phyloP scores from a whole-genome alignment of 1,140 invertebrate species.

The Aleiodes sp. region DNA sequence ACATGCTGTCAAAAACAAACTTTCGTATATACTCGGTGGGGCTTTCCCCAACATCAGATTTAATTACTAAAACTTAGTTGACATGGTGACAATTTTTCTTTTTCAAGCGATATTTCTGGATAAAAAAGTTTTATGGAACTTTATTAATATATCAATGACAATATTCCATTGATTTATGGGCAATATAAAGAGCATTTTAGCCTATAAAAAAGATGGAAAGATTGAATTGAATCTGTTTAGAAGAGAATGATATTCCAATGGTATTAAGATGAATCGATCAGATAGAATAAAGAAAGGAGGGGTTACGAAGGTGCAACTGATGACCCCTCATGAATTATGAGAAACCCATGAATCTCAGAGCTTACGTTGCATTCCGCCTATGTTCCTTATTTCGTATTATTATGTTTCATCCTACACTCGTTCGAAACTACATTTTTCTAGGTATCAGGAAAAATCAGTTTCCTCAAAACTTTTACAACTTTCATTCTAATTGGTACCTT shows the following conservation, averaged over 20 bases:
- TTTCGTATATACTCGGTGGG: neutral
- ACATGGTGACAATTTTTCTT: neutral
- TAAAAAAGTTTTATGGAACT: too few species aligned
- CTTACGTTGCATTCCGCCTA: neutral
- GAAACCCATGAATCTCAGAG: neutral
- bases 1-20: neutral
- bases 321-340: slow-evolving; percentile 5
- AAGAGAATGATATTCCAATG: slow-evolving; percentile 49
- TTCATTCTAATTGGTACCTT: neutral
- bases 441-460: neutral
- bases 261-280: slow-evolving; percentile 55
- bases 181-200: neutral
- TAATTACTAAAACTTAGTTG: neutral
- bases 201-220: neutral
- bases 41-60: neutral
- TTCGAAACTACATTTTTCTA: neutral
- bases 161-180: neutral
- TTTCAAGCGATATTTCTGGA: too few species aligned
- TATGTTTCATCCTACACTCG: neutral
- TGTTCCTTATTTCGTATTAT: neutral
- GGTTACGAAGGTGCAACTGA: neutral
- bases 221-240: slow-evolving; percentile 14
- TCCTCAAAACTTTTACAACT: neutral
- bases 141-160: neutral
- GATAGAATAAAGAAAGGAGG: slow-evolving; percentile 42